Conservation (phyloP, 1,140 invertebrate species). For the Drosophila kepulauana region DNA sequence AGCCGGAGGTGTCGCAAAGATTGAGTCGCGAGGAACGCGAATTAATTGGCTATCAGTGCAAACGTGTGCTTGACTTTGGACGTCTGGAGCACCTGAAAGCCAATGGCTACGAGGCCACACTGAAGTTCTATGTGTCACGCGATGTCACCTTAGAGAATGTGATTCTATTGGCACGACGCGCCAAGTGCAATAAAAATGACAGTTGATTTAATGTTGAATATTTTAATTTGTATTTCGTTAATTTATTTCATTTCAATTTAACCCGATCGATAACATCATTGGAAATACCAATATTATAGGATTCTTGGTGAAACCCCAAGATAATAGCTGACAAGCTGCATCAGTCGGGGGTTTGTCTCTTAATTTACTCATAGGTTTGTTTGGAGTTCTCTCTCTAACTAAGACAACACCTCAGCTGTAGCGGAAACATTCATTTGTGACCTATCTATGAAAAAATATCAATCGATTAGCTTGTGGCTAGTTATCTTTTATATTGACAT, state of each 20-base stretch:
- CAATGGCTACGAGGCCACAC: slow-evolving; percentile 87
- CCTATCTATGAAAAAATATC: too few species aligned
- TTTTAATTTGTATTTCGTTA: background rate
- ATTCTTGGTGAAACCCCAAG: too few species aligned
- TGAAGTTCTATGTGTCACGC: slow-evolving; percentile 89
- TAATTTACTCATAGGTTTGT: too few species aligned
- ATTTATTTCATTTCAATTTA: background rate
- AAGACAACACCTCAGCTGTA: too few species aligned
- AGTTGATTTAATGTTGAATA: slow-evolving; percentile 24
- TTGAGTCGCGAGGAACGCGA: slow-evolving; percentile 86
- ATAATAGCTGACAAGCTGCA: too few species aligned
- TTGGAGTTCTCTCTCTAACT: too few species aligned
- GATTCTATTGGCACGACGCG: slow-evolving; percentile 87
- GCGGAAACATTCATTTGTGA: too few species aligned
- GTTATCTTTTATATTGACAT: too few species aligned
- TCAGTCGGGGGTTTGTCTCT: too few species aligned
- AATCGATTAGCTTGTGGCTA: too few species aligned
- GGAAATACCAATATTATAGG: too few species aligned
- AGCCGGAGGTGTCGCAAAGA: slow-evolving; percentile 65
- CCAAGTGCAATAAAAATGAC: slow-evolving; percentile 35
- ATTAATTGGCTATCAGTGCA: slow-evolving; percentile 89
- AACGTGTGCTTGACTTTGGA: slow-evolving; percentile 91
- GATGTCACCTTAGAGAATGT: slow-evolving; percentile 91
- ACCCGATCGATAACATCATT: background rate
- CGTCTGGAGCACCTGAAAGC: slow-evolving; percentile 88